A percentile compares a stretch with the other conserved stretches of the same genome.
These are phyloP conservation scores for Sorex araneus DNA, from an alignment of 2,113 vertebrate species.

Conservation along the genomic window DNA sequence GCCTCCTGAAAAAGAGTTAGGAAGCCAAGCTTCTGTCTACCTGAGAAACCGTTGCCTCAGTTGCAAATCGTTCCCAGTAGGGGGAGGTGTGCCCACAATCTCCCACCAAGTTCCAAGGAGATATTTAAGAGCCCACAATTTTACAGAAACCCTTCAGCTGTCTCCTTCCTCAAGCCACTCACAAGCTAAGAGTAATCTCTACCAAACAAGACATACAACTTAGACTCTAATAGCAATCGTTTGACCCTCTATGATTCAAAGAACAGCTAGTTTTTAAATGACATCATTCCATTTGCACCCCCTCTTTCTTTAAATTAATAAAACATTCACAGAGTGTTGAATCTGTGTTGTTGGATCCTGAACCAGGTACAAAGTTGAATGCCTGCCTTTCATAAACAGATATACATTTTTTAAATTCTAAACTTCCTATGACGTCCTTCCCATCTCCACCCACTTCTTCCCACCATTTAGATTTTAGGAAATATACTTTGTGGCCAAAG, in stretches of 20 bases:
- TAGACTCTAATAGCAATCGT: background rate
- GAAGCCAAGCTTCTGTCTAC: slow-evolving; percentile 7
- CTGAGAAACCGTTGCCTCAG: background rate
- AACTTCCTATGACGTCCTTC: background rate
- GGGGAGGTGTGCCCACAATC: slow-evolving; percentile 62
- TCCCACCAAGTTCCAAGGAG: background rate
- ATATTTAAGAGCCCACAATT: background rate
- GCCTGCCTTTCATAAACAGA: background rate
- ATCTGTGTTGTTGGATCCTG: slow-evolving; percentile 7
- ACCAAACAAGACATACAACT: background rate
- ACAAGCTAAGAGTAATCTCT: background rate
- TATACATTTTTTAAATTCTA: background rate
- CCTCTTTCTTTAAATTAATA: background rate
- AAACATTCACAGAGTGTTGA: background rate
- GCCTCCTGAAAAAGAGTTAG: background rate
- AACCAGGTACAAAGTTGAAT: background rate
- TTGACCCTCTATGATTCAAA: background rate
- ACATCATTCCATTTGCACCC: background rate
- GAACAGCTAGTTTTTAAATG: background rate
- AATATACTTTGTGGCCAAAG: background rate
- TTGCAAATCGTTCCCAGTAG: slow-evolving; percentile 69
- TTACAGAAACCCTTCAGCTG: background rate
- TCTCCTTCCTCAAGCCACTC: background rate
- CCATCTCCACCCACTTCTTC: slow-evolving; percentile 14
- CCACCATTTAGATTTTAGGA: slow-evolving; percentile 35